A percentile compares a stretch with the other conserved stretches of the same genome.
Evolutionary conservation across 2,888 invertebrate genomes (phyloP).

Genomic region (Caradrina kadenii): DNA sequence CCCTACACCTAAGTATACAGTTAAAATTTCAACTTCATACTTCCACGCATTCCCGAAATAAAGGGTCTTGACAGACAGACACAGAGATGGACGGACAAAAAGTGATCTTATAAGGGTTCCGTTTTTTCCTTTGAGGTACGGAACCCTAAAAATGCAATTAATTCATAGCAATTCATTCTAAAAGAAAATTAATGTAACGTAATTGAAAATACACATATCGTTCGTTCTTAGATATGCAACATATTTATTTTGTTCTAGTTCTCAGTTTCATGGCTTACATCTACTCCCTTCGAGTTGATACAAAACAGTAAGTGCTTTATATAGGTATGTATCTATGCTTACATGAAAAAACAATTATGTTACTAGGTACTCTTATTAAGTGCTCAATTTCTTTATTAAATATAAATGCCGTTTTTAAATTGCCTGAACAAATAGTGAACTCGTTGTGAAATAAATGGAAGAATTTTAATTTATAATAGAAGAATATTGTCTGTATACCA

Average conservation of each 20-base stretch:
- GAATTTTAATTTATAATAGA: not conserved
- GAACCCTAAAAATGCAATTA: no score
- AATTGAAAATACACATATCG: not conserved
- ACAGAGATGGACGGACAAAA: no score
- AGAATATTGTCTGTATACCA: not conserved
- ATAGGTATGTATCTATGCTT: not conserved
- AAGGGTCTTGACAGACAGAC: no score
- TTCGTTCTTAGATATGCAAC: not conserved
- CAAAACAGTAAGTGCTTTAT: not conserved
- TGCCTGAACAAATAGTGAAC: not conserved
- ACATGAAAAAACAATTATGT: not conserved
- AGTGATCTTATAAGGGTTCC: no score
- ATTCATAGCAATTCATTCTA: no score
- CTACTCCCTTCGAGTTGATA: not conserved
- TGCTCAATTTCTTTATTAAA: no score
- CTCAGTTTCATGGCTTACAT: not conserved
- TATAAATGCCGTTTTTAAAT: no score
- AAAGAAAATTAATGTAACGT: not conserved
- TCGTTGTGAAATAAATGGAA: not conserved
- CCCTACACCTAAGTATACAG: no score
- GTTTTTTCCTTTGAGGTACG: no score
- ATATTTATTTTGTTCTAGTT: not conserved
- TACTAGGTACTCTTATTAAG: no score
- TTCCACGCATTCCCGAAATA: no score
- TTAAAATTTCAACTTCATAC: no score